Percentiles rank a stretch among this genome's conserved stretches.
phyloP scores from a whole-genome alignment of 2,888 invertebrate genomes.

The Chloroclysta siterata region DNA sequence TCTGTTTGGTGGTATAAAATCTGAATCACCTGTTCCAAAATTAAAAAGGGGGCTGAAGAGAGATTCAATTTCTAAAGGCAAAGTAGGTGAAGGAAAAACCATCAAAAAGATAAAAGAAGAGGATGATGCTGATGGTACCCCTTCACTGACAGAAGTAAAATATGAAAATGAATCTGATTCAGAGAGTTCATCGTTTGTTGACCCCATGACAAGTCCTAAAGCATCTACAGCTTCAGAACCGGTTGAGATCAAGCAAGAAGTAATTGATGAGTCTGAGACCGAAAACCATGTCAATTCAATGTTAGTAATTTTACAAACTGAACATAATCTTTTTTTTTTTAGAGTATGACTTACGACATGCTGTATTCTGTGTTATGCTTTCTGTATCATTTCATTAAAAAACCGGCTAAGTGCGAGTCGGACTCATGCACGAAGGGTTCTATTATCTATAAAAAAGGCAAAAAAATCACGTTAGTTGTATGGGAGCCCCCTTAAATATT shows the following conservation, averaged over 20 bases:
- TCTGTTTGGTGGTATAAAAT: conserved; percentile 76
- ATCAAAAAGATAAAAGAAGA: conserved; percentile 71
- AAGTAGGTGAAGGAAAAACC: conserved; percentile 54
- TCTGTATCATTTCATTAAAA: no score
- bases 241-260: conserved; percentile 72
- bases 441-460: no score
- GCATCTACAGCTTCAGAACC: conserved; percentile 65
- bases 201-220: conserved; percentile 74
- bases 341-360: no score
- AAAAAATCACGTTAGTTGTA: no score
- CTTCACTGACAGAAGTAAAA: conserved; percentile 73
- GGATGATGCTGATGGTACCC: conserved; percentile 65
- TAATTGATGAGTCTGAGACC: conserved; percentile 49
- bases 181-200: conserved; percentile 79
- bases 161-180: conserved; percentile 68
- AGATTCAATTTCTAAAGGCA: conserved; percentile 60
- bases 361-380: no score
- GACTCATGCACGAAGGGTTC: no score
- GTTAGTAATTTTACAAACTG: conserved; percentile 52
- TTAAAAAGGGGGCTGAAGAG: conserved; percentile 67
- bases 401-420: no score
- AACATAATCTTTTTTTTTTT: no score
- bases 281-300: conserved; percentile 57
- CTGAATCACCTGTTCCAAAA: conserved; percentile 64
- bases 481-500: no score